These are phyloP conservation scores for Selene dorsalis DNA, from an alignment of 2,797 vertebrate genomes.

Conservation along the genomic window DNA sequence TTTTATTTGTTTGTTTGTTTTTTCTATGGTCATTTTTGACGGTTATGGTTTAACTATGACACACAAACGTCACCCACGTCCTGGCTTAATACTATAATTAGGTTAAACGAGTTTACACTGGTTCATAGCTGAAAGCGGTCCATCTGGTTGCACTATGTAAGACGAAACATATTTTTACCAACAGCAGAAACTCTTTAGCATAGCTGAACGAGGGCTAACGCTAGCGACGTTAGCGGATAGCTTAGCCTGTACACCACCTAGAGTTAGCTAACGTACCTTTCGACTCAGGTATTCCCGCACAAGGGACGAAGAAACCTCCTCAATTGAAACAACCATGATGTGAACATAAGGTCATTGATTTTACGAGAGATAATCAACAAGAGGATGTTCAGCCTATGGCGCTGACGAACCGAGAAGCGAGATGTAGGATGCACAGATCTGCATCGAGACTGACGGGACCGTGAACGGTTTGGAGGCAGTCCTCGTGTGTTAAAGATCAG, in stretches of 20 bases:
- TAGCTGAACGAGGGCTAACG: slow-evolving; percentile 5
- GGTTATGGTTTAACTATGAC: not conserved
- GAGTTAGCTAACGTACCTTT: slow-evolving; percentile 84
- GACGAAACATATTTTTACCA: not conserved
- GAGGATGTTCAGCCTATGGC: not conserved
- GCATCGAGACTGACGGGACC: too few species aligned
- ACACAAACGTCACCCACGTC: not conserved
- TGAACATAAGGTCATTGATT: not conserved
- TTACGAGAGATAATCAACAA: not conserved
- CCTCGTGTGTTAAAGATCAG: not conserved
- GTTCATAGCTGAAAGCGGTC: not conserved
- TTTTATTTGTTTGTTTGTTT: not conserved
- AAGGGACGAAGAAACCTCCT: slow-evolving; percentile 92
- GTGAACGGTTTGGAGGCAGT: not conserved
- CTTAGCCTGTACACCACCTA: not conserved
- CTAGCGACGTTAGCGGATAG: not conserved
- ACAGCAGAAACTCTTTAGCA: not conserved
- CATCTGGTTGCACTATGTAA: too few species aligned
- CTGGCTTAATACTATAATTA: too few species aligned
- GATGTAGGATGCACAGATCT: not conserved
- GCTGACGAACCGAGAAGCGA: not conserved
- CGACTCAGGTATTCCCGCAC: slow-evolving; percentile 93
- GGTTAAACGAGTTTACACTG: not conserved
- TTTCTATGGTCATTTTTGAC: too few species aligned
- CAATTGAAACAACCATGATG: slow-evolving; percentile 79